Evolutionary conservation across 1,140 invertebrate genomes (phyloP).

Genomic region (Euwallacea similis): DNA sequence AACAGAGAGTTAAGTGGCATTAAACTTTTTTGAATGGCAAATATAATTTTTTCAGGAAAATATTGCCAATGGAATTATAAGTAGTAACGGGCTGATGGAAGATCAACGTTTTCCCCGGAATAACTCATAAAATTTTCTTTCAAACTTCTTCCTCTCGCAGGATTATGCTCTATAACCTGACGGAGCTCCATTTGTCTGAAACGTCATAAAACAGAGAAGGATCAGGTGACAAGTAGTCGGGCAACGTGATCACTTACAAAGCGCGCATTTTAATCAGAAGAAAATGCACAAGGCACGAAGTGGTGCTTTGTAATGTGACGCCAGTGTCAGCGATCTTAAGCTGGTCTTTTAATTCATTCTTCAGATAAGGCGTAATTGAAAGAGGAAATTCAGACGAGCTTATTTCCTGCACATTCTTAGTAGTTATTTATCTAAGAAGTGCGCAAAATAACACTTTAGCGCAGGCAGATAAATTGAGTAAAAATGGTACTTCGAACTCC

Average conservation of each 20-base stretch:
- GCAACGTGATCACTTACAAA: conserved; percentile 28
- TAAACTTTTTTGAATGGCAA: too few species aligned
- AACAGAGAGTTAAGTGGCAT: too few species aligned
- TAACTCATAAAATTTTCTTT: too few species aligned
- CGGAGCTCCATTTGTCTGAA: conserved; percentile 22
- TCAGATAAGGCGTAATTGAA: conserved; percentile 6
- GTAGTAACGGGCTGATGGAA: too few species aligned
- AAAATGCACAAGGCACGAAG: conserved; percentile 18
- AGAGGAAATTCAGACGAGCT: neutral
- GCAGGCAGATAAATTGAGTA: neutral
- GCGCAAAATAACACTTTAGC: too few species aligned
- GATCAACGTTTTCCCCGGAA: too few species aligned
- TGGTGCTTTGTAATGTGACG: conserved; percentile 15
- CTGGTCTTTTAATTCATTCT: conserved; percentile 15
- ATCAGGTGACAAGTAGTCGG: conserved; percentile 26
- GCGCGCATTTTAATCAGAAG: conserved; percentile 26
- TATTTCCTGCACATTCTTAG: too few species aligned
- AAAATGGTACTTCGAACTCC: too few species aligned
- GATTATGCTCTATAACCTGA: neutral
- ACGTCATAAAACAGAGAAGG: conserved; percentile 16
- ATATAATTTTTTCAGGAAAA: too few species aligned
- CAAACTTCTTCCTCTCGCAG: too few species aligned
- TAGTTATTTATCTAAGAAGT: too few species aligned
- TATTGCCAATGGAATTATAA: too few species aligned
- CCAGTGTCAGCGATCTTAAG: conserved; percentile 3